Conservation (phyloP, 2,888 invertebrate genomes). For the Sialis lutaria region DNA sequence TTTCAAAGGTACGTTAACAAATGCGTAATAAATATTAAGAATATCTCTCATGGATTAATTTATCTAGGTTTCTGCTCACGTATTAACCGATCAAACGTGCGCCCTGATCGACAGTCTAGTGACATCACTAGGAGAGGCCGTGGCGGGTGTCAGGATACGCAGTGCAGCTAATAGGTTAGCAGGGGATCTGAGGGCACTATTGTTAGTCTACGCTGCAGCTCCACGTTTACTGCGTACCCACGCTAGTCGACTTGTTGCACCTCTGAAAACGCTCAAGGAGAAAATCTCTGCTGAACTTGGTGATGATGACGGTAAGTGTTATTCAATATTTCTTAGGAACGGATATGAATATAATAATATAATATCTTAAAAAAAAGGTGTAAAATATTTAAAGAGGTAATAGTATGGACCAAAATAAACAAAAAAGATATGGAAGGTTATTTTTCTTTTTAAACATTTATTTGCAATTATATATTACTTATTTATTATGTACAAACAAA, state of each 20-base stretch:
- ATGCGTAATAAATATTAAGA: not conserved
- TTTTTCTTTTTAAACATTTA: no score
- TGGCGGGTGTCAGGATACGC: slow-evolving; percentile 30
- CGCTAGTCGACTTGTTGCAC: slow-evolving; percentile 18
- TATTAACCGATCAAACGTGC: slow-evolving; percentile 39
- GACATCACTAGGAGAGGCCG: slow-evolving; percentile 35
- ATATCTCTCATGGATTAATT: not conserved
- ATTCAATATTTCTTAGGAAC: not conserved
- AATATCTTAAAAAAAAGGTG: no score
- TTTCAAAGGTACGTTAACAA: slow-evolving; percentile 58
- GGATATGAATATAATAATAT: not conserved
- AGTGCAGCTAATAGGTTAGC: slow-evolving; percentile 30
- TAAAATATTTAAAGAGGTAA: no score
- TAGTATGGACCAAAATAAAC: no score
- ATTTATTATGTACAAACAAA: no score
- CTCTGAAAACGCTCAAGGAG: slow-evolving; percentile 19
- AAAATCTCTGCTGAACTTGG: slow-evolving; percentile 21
- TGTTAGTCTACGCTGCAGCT: slow-evolving; percentile 31
- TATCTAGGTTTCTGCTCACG: slow-evolving; percentile 37
- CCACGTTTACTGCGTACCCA: slow-evolving; percentile 5
- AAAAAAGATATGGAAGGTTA: no score
- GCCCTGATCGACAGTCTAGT: slow-evolving; percentile 41
- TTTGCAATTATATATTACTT: no score
- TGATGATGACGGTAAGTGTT: slow-evolving; percentile 12
- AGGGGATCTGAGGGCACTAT: slow-evolving; percentile 36